Conservation (phyloP, 2,888 invertebrate genomes). For the Acleris sparsana region DNA sequence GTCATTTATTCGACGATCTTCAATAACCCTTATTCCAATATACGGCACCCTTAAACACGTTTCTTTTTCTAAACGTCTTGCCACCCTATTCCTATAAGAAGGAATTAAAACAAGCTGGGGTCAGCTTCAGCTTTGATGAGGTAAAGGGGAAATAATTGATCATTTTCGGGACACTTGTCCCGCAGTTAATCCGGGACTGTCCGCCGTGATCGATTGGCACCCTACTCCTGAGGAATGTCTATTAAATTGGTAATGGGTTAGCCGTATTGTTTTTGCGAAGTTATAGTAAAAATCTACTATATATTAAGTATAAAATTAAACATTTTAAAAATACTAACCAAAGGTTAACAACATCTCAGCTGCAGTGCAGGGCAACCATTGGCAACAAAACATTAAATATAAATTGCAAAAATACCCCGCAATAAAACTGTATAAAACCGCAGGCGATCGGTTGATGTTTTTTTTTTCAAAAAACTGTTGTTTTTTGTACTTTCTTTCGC, state of each 20-base stretch:
- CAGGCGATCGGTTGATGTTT: conserved; percentile 62
- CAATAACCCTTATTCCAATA: no score
- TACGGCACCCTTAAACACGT: no score
- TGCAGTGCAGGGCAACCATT: conserved; percentile 23
- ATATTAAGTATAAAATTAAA: conserved; percentile 20
- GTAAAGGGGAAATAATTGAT: conserved; percentile 81
- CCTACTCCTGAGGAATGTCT: conserved; percentile 57
- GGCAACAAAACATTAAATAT: conserved; percentile 34
- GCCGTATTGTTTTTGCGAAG: conserved; percentile 35
- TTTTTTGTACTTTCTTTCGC: conserved; percentile 59
- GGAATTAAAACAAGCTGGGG: conserved; percentile 76
- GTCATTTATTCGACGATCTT: background rate
- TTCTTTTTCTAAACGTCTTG: background rate
- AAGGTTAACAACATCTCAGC: background rate
- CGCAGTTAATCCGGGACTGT: conserved; percentile 65
- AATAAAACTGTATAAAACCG: conserved; percentile 58
- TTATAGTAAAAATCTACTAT: background rate
- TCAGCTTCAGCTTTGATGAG: conserved; percentile 74
- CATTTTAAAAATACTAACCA: background rate
- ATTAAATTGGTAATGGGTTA: conserved; percentile 50
- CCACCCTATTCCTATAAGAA: conserved; percentile 69
- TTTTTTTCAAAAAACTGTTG: conserved; percentile 58
- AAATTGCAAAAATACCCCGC: conserved; percentile 51
- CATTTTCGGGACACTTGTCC: conserved; percentile 81
- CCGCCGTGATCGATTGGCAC: conserved; percentile 62